phyloP scores from a whole-genome alignment of 2,888 invertebrate species.

The Polydrusus tereticollis region DNA sequence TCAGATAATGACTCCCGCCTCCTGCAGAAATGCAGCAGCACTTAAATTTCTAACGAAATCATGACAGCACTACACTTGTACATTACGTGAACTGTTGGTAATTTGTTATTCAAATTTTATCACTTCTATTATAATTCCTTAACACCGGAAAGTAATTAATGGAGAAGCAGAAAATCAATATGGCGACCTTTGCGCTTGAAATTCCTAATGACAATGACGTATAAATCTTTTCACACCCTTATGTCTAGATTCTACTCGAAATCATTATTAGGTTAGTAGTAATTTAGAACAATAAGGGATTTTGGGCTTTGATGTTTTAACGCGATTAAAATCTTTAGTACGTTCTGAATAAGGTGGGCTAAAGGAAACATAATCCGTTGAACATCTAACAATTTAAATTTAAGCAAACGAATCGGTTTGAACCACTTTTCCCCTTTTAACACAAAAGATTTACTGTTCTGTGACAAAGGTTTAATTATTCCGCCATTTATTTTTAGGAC shows the following conservation, averaged over 20 bases:
- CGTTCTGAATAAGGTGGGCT: background rate
- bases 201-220: too few relatives aligned
- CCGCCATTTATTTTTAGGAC: too few relatives aligned
- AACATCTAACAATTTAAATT: background rate
- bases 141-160: background rate
- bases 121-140: background rate
- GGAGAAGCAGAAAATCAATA: background rate
- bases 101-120: constrained; percentile 1
- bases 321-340: background rate
- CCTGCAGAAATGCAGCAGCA: background rate
- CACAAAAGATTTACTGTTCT: background rate
- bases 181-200: too few relatives aligned
- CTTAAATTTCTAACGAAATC: background rate
- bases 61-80: background rate
- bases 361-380: background rate
- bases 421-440: background rate
- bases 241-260: background rate
- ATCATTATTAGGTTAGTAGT: background rate
- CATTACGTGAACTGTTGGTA: background rate
- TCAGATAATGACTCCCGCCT: background rate
- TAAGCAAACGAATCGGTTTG: background rate
- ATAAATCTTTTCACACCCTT: background rate
- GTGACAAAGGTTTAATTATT: background rate
- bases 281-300: background rate
- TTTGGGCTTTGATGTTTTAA: background rate